Conservation (phyloP, 2,797 vertebrate species). For the Trachurus trachurus region DNA sequence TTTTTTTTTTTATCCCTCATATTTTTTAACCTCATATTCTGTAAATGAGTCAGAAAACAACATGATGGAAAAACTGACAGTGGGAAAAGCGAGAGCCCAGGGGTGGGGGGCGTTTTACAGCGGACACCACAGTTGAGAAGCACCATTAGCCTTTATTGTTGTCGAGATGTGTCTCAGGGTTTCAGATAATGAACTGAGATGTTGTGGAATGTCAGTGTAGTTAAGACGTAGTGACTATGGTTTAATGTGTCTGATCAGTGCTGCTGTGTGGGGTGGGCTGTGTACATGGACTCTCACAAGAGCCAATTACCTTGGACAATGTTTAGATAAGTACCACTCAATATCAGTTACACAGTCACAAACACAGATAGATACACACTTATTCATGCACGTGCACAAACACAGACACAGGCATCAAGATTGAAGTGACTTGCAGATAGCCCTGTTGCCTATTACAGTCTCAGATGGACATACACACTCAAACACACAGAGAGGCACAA, state of each 20-base stretch:
- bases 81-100: not conserved
- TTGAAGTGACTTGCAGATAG: slow-evolving; percentile 30
- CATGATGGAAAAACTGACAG: not conserved
- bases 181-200: slow-evolving; percentile 37
- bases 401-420: slow-evolving; percentile 5
- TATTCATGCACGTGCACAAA: not conserved
- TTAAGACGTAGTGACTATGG: slow-evolving; percentile 27
- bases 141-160: slow-evolving; percentile 4
- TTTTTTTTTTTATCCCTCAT: too few relatives aligned
- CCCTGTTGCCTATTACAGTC: not conserved
- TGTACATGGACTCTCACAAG: slow-evolving; percentile 27
- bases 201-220: slow-evolving; percentile 28
- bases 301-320: slow-evolving; percentile 53
- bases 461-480: slow-evolving; percentile 2
- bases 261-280: slow-evolving; percentile 22
- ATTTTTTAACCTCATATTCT: not conserved
- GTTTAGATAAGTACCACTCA: slow-evolving; percentile 55
- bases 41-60: not conserved
- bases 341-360: slow-evolving; percentile 55
- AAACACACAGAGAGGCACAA: slow-evolving; percentile 4
- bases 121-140: not conserved
- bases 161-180: slow-evolving; percentile 13
- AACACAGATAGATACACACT: slow-evolving; percentile 44
- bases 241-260: slow-evolving; percentile 35
- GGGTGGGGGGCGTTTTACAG: slow-evolving; percentile 6